phyloP scores from a whole-genome alignment of 1,140 invertebrate species.

The Conus betulinus region DNA sequence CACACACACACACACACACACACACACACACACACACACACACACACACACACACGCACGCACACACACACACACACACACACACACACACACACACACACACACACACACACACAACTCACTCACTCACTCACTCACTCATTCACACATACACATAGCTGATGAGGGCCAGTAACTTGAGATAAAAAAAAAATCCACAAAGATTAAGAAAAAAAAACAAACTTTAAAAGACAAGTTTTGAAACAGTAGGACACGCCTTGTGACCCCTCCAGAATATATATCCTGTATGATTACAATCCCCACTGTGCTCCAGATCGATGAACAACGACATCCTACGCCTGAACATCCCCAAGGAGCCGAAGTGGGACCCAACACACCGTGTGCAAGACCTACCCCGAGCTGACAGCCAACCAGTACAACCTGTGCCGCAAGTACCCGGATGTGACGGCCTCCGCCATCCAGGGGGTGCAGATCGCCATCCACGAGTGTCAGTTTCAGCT shows the following conservation, averaged over 20 bases:
- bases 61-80: too few species aligned
- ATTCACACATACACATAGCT: too few species aligned
- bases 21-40: too few species aligned
- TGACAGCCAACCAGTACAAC: conserved; percentile 87
- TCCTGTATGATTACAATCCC: not conserved
- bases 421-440: conserved; percentile 90
- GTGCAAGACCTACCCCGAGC: conserved; percentile 80
- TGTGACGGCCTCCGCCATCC: conserved; percentile 90
- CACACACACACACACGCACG: too few species aligned
- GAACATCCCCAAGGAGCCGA: conserved; percentile 67
- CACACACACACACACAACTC: too few species aligned
- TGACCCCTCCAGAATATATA: not conserved
- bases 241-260: too few species aligned
- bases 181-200: too few species aligned
- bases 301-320: conserved; percentile 55
- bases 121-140: too few species aligned
- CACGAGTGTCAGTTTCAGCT: conserved; percentile 78
- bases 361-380: conserved; percentile 70
- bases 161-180: too few species aligned
- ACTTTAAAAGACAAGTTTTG: not conserved
- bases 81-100: too few species aligned
- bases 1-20: too few species aligned
- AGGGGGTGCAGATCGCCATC: conserved; percentile 89
- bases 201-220: not conserved
- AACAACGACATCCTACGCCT: conserved; percentile 69